Conservation (phyloP, 1,140 invertebrate genomes). For the Drosophila lowei region DNA sequence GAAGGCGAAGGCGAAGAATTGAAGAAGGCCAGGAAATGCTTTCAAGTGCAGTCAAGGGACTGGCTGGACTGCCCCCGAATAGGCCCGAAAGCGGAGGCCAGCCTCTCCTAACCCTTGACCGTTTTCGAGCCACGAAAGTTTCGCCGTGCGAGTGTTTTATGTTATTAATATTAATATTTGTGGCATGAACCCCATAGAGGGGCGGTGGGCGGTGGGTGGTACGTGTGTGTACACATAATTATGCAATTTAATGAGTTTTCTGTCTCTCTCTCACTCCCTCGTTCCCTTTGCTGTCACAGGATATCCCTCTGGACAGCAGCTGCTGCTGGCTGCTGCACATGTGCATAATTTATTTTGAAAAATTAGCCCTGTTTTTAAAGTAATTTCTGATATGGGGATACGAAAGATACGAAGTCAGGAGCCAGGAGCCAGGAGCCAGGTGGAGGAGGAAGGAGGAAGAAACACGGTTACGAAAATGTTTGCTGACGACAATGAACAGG, state of each 20-base stretch:
- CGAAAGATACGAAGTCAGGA: conserved; percentile 1
- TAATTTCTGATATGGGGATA: too few relatives aligned
- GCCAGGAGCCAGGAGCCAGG: background rate
- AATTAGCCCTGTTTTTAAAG: conserved; percentile 43
- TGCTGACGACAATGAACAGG: conserved; percentile 20
- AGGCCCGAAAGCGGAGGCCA: background rate
- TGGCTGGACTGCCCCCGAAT: too few relatives aligned
- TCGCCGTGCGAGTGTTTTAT: conserved; percentile 57
- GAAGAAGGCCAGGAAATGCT: conserved; percentile 51
- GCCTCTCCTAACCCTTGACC: conserved; percentile 49
- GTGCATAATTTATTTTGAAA: conserved; percentile 78
- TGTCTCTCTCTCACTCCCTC: too few relatives aligned
- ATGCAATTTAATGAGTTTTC: conserved; percentile 80
- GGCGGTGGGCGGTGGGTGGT: too few relatives aligned
- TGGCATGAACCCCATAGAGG: conserved; percentile 20
- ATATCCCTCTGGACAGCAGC: background rate
- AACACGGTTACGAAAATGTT: conserved; percentile 43
- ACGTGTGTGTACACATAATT: conserved; percentile 58
- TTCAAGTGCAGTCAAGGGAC: conserved; percentile 71
- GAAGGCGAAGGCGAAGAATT: conserved; percentile 1
- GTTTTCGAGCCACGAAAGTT: conserved; percentile 38
- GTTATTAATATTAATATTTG: conserved; percentile 81
- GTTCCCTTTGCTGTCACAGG: conserved; percentile 41
- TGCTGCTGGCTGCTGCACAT: conserved; percentile 44
- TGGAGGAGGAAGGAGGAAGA: conserved; percentile 10